Conservation (phyloP, 2,888 invertebrate genomes). For the Gandaritis pyraliata region DNA sequence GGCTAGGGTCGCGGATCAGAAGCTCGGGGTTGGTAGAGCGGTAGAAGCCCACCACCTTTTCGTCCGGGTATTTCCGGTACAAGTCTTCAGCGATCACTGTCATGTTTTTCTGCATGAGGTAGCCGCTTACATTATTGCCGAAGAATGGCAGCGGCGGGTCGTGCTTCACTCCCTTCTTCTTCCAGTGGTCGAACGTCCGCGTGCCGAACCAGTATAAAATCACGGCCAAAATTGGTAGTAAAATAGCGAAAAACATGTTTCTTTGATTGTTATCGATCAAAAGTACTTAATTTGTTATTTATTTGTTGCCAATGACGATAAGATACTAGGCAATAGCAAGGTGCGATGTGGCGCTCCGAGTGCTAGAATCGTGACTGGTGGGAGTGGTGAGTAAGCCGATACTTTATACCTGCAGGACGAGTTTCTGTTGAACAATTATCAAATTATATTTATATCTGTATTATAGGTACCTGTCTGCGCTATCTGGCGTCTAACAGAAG, state of each 20-base stretch:
- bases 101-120: constrained; percentile 49
- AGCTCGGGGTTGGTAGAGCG: constrained; percentile 14
- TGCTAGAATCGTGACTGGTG: constrained; percentile 2
- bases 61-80: constrained; percentile 58
- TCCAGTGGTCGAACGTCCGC: constrained; percentile 53
- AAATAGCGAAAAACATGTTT: constrained; percentile 9
- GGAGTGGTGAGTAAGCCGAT: neutral
- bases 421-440: neutral
- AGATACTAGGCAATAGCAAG: neutral
- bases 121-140: constrained; percentile 43
- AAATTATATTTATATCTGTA: neutral
- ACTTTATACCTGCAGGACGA: neutral
- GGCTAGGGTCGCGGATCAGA: constrained; percentile 6
- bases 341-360: neutral
- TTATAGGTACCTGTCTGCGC: neutral
- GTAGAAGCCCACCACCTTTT: constrained; percentile 38
- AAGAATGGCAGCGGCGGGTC: constrained; percentile 49
- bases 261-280: too few species aligned
- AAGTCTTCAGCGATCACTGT: constrained; percentile 49
- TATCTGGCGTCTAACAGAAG: neutral
- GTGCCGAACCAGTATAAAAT: constrained; percentile 14
- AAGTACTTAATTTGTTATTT: neutral
- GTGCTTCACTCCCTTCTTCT: constrained; percentile 53
- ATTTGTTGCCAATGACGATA: neutral
- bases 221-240: neutral